Base-by-base conservation (phyloP, 2,888 invertebrate species). In the Byasa hedistus region DNA sequence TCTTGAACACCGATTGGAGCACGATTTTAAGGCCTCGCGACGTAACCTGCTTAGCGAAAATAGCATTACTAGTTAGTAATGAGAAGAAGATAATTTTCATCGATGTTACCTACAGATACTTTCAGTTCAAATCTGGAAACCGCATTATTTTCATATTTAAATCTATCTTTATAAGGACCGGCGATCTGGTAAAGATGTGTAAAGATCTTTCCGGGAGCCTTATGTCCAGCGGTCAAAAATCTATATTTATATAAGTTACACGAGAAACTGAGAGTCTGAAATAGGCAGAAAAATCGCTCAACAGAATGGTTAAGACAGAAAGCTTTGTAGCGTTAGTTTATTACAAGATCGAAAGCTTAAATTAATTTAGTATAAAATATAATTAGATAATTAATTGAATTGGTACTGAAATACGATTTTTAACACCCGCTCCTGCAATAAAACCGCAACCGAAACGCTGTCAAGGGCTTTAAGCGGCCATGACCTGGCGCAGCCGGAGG, bases 401-500 rank as follows among this genome's bases (percentile, higher is more conserved):
- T n/a, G n/a, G 1, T 48, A 48, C n/a, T 48, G 4, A n/a, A 48
- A 7, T 5, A n/a, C 5, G 19, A 48, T 48, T 48, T 48, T 48
- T n/a, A 2, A 54, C 82, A 81, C 79, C 77, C 80, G 80, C 83
- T 82, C 73, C 70, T 80, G 79, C 78, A 87, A 85, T 84, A 83
- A 81, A 83, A 80, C 78, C 83, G 72, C 75, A 71, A 74, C 83
- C 82, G 80, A 84, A 88, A 85, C 82, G 81, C 83, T 85, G 89
- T 90, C 91, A 90, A 91, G 90, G 91, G 90, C 90, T 82, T 86
- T 84, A 88, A 87, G 90, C 89, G 90, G 89, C 91, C 91, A 85
- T 91, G 91, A 91, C 91, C 90, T 87, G 83, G 68, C 84, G 78
- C 73, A 80, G 79, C 82, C 79, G 82, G 76, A 55, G 60, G 60